Percentiles rank a stretch among this genome's conserved stretches.
Evolutionary conservation across 2,113 vertebrate genomes (phyloP).

Genomic region (Centrocercus urophasianus): DNA sequence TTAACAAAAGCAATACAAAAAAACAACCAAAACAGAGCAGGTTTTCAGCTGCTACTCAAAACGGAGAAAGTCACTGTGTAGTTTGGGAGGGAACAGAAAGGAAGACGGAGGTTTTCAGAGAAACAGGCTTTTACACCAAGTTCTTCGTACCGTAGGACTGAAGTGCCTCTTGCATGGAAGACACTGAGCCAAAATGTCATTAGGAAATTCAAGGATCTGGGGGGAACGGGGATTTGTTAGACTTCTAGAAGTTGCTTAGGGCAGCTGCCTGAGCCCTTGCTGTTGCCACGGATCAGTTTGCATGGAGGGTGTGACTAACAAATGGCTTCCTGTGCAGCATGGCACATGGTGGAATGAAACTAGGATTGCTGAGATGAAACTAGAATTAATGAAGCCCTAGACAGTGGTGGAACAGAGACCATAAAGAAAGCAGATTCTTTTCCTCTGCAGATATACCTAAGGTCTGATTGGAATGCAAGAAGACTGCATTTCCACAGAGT

Average conservation of each 20-base stretch:
- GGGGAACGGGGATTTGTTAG: too few species aligned
- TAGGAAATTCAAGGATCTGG: background rate
- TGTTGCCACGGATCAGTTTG: background rate
- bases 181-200: background rate
- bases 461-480: background rate
- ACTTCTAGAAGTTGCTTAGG: background rate
- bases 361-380: background rate
- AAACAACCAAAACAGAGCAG: background rate
- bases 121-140: background rate
- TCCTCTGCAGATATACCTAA: background rate
- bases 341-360: background rate
- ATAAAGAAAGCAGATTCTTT: background rate
- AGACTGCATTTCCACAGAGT: background rate
- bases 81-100: background rate
- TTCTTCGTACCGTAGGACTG: background rate
- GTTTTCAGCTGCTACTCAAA: background rate
- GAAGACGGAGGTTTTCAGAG: background rate
- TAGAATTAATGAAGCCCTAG: background rate
- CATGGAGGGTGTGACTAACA: fast-evolving
- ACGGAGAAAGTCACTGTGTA: background rate
- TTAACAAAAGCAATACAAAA: background rate
- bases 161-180: background rate
- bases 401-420: background rate
- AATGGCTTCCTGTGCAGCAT: fast-evolving
- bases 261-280: background rate